These are phyloP conservation scores for Schizopygopsis malacanthus DNA, from an alignment of 2,797 vertebrate species.

Conservation along the genomic window DNA sequence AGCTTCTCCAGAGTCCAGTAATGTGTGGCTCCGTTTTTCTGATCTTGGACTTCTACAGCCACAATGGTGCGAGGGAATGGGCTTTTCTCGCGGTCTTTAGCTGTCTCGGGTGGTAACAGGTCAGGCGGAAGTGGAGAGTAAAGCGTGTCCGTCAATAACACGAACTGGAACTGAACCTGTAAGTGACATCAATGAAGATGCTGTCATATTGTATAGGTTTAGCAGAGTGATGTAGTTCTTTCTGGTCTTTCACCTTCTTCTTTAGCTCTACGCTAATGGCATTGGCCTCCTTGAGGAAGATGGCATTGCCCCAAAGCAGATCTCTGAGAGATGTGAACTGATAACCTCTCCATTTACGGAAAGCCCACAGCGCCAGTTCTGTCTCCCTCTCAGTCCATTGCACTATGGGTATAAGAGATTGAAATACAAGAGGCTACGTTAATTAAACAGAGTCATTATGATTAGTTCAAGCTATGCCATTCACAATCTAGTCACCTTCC, in stretches of 20 bases:
- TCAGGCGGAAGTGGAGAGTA: slow-evolving; percentile 95
- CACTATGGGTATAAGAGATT: slow-evolving; percentile 73
- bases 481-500: slow-evolving; percentile 81
- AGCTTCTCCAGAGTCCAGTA: slow-evolving; percentile 98
- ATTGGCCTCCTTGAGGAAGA: slow-evolving; percentile 98
- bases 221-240: not conserved
- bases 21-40: slow-evolving; percentile 96
- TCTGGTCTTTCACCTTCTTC: slow-evolving; percentile 86
- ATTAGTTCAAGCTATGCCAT: not conserved
- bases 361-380: slow-evolving; percentile 92
- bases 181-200: not conserved
- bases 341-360: slow-evolving; percentile 96
- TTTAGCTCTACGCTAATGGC: slow-evolving; percentile 98
- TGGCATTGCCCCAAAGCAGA: slow-evolving; percentile 94
- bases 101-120: slow-evolving; percentile 85
- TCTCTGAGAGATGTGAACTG: slow-evolving; percentile 98
- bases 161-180: slow-evolving; percentile 98
- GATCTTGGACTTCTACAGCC: slow-evolving; percentile 96
- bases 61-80: slow-evolving; percentile 95
- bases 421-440: not conserved
- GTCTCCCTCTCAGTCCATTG: slow-evolving; percentile 92
- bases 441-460: not conserved
- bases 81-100: slow-evolving; percentile 86
- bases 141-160: slow-evolving; percentile 93
- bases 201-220: not conserved